A percentile compares a stretch with the other conserved stretches of the same genome.
These are phyloP conservation scores for Myotis brandtii DNA, from an alignment of 2,113 vertebrate species.

Conservation along the genomic window DNA sequence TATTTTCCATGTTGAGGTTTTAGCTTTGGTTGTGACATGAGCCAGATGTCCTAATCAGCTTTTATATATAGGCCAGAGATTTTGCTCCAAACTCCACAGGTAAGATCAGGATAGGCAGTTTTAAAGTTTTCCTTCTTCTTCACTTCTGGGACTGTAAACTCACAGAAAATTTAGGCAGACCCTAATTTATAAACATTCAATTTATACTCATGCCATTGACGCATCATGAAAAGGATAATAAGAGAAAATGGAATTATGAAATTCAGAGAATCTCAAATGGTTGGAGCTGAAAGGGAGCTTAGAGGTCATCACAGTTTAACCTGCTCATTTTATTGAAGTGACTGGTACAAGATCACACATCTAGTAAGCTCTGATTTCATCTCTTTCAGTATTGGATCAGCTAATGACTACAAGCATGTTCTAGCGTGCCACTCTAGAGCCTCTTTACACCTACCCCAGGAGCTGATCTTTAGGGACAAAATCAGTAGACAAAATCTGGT, in stretches of 20 bases:
- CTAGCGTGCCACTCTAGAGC: background rate
- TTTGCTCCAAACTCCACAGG: background rate
- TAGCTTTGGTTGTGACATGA: background rate
- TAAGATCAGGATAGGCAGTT: background rate
- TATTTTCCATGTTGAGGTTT: background rate
- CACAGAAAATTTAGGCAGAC: conserved; percentile 7
- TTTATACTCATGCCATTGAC: background rate
- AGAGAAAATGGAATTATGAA: background rate
- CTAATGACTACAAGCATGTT: background rate
- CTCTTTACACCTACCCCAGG: background rate
- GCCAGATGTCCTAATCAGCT: background rate
- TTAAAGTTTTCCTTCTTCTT: background rate
- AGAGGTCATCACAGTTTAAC: background rate
- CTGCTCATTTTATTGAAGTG: conserved; percentile 9
- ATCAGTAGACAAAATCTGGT: background rate
- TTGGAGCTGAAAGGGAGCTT: background rate
- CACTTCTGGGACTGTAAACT: background rate
- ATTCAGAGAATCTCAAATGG: background rate
- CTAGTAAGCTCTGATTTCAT: background rate
- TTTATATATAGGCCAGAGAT: background rate
- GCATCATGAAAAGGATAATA: background rate
- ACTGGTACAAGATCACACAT: background rate
- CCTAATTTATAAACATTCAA: conserved; percentile 12
- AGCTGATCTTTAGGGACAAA: background rate
- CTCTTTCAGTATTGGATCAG: background rate